Percentiles rank a stretch among this genome's conserved stretches.
Conservation (phyloP, 2,113 vertebrate genomes). For the Apodemus speciosus region DNA sequence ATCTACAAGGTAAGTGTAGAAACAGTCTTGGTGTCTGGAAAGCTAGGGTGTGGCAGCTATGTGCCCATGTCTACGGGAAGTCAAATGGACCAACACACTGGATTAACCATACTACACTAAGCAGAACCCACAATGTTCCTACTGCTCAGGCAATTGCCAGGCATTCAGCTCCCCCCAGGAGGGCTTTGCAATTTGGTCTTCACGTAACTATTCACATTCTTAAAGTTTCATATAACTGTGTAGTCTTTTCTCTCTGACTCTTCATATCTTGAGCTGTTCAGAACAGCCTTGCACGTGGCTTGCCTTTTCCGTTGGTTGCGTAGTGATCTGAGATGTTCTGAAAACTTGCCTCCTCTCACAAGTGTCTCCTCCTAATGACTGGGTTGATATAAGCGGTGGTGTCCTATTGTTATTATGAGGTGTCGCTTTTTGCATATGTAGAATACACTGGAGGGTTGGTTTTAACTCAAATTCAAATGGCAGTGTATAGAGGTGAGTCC, state of each 20-base stretch:
- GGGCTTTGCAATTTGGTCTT: not conserved
- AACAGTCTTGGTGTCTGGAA: not conserved
- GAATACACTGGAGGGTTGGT: no score
- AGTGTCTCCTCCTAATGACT: not conserved
- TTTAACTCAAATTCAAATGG: not conserved
- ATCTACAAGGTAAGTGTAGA: not conserved
- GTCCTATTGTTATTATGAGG: not conserved
- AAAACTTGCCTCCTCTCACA: not conserved
- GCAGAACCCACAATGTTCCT: not conserved
- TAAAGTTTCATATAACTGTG: not conserved
- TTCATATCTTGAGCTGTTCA: not conserved
- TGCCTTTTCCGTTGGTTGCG: not conserved
- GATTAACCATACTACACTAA: not conserved
- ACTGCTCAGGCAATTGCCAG: not conserved
- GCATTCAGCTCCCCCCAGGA: not conserved
- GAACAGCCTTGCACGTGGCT: not conserved
- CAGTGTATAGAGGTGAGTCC: not conserved
- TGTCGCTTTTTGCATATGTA: not conserved
- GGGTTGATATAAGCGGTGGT: rapidly evolving
- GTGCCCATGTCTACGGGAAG: not conserved
- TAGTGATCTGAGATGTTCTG: not conserved
- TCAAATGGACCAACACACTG: not conserved
- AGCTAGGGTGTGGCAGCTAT: not conserved
- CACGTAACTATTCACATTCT: not conserved
- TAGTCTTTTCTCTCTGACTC: not conserved